Evolutionary conservation across 1,140 invertebrate species (phyloP), one percentile per base, ranked within the genome.

Genomic region (Heliconius nattereri): DNA sequence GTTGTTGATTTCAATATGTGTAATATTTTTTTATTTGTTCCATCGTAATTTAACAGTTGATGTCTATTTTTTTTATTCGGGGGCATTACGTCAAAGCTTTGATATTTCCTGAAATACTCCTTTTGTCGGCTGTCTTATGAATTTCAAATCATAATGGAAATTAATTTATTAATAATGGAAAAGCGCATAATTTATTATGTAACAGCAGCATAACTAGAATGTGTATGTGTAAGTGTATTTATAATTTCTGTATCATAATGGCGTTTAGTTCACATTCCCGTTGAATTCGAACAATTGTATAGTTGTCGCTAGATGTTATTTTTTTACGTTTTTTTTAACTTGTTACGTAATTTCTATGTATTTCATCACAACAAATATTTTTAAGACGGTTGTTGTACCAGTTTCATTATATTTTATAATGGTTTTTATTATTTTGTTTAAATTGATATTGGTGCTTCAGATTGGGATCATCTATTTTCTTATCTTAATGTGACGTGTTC

Each of bases 171-270:
- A 78, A 71, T 57, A 66, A 35, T 66, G n/a, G 73, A 71, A 78
- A 79, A 77, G 7, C 13, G 83, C 83, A 87, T 91, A 90, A 91
- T 90, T 91, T 92, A 91, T 91, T 89, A 82, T 78, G 49, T 83
- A 83, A 87, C 87, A 91, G 85, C 87, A 90, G 89, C 89, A 86
- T 87, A 85, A 85, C 84, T 88, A 85, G 86, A 82, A 86, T 86
- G 87, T 88, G 85, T 89, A 88, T 84, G 83, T 86, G 83, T 83
- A 81, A 85, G 85, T 85, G 80, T 92, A 90, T 94, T 92, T 93
- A 92, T 93, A 93, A 93, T 94, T 94, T 94, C 92, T 94, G 92
- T 94, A 93, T 90, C 92, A 91, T 92, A 88, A 93, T 92, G 83
- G 82, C 80, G 75, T 85, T 81, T 85, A 83, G 37, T 85, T 72